Evolutionary conservation across 2,113 vertebrate species (phyloP), one percentile per base, ranked within the genome.

Genomic region (Lagopus muta): DNA sequence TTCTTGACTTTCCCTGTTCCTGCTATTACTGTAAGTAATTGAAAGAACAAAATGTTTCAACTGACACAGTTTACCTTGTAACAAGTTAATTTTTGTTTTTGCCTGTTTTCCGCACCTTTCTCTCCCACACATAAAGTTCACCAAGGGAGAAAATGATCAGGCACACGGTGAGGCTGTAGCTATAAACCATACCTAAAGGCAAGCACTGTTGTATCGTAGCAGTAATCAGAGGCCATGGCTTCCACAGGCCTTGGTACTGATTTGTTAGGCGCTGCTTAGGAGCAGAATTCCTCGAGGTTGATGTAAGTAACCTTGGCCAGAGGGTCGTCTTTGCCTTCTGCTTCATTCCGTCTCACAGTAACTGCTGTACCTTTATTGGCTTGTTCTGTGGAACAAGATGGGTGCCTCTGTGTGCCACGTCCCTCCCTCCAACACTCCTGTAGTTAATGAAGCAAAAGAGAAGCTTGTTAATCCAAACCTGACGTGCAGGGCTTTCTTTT

Each of bases 11-110:
- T 70, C 47, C 55, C 61, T 85, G 69, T 71, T 89, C 77, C 82
- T 93, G 74, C 60, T 89, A 47, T 82, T 97, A 86, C 85, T 96
- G 88, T 86, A 97, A 97, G 88, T 92, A 90, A 94, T 65, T 86
- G 45, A 73, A 95, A 95, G 42, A 76, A 84, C 90, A 80, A 76
- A 90, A 88, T 88, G 74, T 90, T 88, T 85, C 67, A 77, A 75
- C 86, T 86, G 88, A 65, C 78, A 32, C 11, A 8, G 8, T 89
- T 94, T 94, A 82, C 71, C 70, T 92, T 78, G 64, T 75, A 72
- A 91, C 36, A 24, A 84, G 34, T 65, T 74, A 48, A 47, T 73
- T 85, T 69, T 60, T 77, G 58, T 25, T 62, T 74, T 52, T 19
- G 14, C 58, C 47, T 82, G 8, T 67, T 91, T 40, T 24, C 80